Base-by-base conservation (phyloP, 2,888 invertebrate species). In the Zaprionus lineosus region DNA sequence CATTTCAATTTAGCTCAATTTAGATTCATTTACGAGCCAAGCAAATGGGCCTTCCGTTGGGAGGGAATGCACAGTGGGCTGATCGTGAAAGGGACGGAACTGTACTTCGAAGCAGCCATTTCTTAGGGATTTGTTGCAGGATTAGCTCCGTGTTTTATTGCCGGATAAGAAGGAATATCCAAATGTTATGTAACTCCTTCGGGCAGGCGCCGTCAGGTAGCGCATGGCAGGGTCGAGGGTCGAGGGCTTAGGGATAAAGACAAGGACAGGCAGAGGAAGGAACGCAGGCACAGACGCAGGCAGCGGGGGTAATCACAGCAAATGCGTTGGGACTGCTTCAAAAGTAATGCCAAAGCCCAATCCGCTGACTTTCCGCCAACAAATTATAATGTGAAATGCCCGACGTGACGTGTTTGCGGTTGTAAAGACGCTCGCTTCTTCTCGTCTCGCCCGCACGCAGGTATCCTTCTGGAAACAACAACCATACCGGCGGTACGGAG, bases 381-480 rank as follows among this genome's bases (percentile, higher is more conserved):
- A 69, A 66, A 60, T 43, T 69, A 51, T 81, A 81, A 75, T 70
- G 19, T 47, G 48, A 56, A 62, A 41, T 51, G 34, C 48, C 44
- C 63, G 74, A 55, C 73, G 75, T 75, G 77, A 59, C 73, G 75
- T 75, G 77, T 78, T 79, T 82, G 57, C 64, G 62, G 61, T 74
- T 67, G 64, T 84, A 82, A 84, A 84, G 84, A 84, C 82, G 82
- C 84, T 82, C 82, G 84, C 64, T 78, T 59, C 40, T 81, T 24
- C 62, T 84, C 66, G 63, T 81, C 33, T 84, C 84, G 56, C 76
- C 86, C 75, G 56, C 69, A 39, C 74, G 70, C 87, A 93, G 95
- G 87, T 95, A 95, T 91, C 95, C 95, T 47, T 95, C 95, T 53
- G 95, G 94, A 71, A 94, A 94, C 77, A 94, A 94, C 86, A 94